Evolutionary conservation across 2,113 vertebrate genomes (phyloP).

Genomic region (Festucalex cinctus): DNA sequence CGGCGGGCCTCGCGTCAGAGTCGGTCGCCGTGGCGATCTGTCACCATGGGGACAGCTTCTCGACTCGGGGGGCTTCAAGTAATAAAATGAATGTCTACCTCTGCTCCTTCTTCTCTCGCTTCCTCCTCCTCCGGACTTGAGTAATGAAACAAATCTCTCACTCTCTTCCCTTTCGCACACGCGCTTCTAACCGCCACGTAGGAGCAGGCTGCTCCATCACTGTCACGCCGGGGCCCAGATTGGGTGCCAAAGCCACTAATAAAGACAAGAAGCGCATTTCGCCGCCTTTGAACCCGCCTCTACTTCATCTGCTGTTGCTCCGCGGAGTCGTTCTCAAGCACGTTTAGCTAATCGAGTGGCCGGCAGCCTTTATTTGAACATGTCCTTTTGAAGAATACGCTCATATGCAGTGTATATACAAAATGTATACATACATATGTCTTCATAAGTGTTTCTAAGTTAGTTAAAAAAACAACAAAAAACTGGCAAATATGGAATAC

Average conservation of each 20-base stretch:
- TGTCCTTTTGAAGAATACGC: too few species aligned
- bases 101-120: slow-evolving; percentile 22
- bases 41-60: slow-evolving; percentile 47
- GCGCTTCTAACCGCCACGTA: not conserved
- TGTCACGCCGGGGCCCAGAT: slow-evolving; percentile 53
- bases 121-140: slow-evolving; percentile 28
- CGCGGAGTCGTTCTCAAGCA: slow-evolving; percentile 9
- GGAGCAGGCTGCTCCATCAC: slow-evolving; percentile 62
- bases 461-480: too few species aligned
- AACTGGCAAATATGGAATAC: too few species aligned
- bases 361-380: not conserved
- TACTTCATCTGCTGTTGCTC: slow-evolving; percentile 7
- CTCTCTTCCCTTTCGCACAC: slow-evolving; percentile 3
- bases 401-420: too few species aligned
- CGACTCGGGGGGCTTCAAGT: slow-evolving; percentile 23
- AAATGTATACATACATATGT: too few species aligned
- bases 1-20: slow-evolving; percentile 45
- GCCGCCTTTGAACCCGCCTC: slow-evolving; percentile 36
- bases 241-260: slow-evolving; percentile 58
- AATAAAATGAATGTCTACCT: slow-evolving; percentile 39
- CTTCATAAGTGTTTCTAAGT: too few species aligned
- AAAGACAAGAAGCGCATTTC: slow-evolving; percentile 57
- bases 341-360: not conserved
- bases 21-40: slow-evolving; percentile 49
- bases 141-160: slow-evolving; percentile 51